Conservation (phyloP, 2,888 invertebrate genomes). For the Parapristionchus giblindavisi region DNA sequence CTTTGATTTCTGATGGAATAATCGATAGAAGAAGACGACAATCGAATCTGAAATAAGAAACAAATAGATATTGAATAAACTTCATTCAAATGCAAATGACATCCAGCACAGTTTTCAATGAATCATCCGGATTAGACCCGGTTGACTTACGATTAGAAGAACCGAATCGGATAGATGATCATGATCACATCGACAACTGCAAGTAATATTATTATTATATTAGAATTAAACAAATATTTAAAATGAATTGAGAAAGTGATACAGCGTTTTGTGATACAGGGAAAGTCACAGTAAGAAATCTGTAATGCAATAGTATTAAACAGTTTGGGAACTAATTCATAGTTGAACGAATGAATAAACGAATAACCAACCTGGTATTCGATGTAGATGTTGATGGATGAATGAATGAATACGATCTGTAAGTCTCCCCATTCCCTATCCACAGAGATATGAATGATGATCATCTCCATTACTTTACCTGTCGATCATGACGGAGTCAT, state of each 20-base stretch:
- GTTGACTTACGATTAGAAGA: constrained; percentile 28
- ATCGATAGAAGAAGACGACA: constrained; percentile 61
- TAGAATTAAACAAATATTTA: not conserved
- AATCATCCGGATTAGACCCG: constrained; percentile 11
- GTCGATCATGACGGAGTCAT: constrained; percentile 50
- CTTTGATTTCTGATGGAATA: constrained; percentile 38
- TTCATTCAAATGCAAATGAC: constrained; percentile 9
- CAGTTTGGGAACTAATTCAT: no score
- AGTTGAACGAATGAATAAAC: no score
- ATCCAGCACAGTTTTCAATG: not conserved
- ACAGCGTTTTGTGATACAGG: no score
- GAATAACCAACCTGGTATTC: no score
- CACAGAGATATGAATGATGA: not conserved
- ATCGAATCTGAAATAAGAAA: constrained; percentile 64
- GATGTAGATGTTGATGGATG: no score
- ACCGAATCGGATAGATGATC: constrained; percentile 15
- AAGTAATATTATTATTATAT: not conserved
- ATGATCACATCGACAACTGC: constrained; percentile 8
- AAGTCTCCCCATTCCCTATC: constrained; percentile 35
- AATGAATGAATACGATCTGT: no score
- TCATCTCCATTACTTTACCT: constrained; percentile 40
- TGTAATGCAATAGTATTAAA: no score
- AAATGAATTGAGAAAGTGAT: no score
- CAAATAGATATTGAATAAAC: not conserved
- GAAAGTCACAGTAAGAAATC: no score